phyloP scores from a whole-genome alignment of 1,140 invertebrate genomes.

The Meloidogyne hapla region DNA sequence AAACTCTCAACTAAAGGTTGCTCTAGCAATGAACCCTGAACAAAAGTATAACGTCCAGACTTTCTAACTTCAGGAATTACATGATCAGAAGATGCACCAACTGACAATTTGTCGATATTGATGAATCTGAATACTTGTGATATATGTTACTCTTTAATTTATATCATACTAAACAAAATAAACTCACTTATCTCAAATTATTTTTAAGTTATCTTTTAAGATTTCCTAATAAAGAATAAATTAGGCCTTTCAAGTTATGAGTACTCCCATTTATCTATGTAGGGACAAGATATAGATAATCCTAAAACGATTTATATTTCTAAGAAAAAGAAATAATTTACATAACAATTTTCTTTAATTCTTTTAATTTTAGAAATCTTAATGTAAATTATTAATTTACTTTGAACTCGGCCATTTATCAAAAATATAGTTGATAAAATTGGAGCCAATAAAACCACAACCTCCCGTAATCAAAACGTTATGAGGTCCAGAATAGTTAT shows the following conservation, averaged over 20 bases:
- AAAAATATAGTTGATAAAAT: conserved; percentile 62
- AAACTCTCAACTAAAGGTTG: conserved; percentile 39
- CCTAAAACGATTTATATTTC: no score
- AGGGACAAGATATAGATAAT: no score
- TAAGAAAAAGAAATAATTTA: no score
- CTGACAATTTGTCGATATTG: conserved; percentile 60
- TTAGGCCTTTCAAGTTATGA: no score
- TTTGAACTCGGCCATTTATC: conserved; percentile 51
- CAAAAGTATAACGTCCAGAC: conserved; percentile 54
- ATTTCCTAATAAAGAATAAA: no score
- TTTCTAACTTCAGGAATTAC: conserved; percentile 44
- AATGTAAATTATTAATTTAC: conserved; percentile 31
- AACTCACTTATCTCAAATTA: no score
- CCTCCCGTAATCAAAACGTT: conserved; percentile 45
- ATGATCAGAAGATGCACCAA: conserved; percentile 52
- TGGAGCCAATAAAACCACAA: conserved; percentile 62
- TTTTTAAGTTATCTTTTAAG: no score
- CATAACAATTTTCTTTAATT: no score
- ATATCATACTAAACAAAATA: no score
- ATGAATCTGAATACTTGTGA: conserved; percentile 54
- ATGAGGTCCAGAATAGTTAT: background rate
- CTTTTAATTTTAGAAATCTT: no score
- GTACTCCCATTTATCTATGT: no score
- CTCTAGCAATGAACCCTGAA: conserved; percentile 53
- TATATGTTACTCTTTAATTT: no score